Percentiles rank a stretch among this genome's conserved stretches.
Evolutionary conservation across 92 coral and sea anemone species (phyloP).

Genomic region (Metridium senile): DNA sequence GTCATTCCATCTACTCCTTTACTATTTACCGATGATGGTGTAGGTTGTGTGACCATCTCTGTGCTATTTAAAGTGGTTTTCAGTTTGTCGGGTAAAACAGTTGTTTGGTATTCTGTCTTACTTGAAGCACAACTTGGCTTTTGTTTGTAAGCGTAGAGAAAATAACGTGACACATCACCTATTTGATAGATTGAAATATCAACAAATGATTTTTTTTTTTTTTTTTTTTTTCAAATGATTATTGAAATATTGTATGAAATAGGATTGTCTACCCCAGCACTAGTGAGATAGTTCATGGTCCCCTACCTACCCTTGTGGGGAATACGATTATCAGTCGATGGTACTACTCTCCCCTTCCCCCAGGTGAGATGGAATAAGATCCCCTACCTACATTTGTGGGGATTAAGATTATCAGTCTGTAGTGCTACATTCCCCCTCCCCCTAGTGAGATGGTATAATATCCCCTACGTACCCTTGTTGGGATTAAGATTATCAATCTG

Average conservation of each 20-base stretch:
- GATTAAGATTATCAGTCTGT: background rate
- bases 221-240: background rate
- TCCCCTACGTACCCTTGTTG: background rate
- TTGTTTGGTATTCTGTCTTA: too few relatives aligned
- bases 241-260: background rate
- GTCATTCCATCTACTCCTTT: too few relatives aligned
- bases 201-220: background rate
- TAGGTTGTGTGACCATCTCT: too few relatives aligned
- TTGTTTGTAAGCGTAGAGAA: conserved; percentile 56
- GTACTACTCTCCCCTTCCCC: background rate
- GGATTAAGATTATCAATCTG: background rate
- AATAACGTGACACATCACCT: conserved; percentile 77
- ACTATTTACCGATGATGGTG: too few relatives aligned
- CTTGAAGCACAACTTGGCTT: background rate
- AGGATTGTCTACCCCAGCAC: background rate
- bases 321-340: background rate
- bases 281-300: background rate
- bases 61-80: too few relatives aligned
- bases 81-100: too few relatives aligned
- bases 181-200: background rate
- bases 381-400: background rate
- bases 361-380: background rate
- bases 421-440: background rate
- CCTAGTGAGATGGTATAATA: background rate
- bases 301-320: background rate